Evolutionary conservation across 2,113 vertebrate species (phyloP), one percentile per base, ranked within the genome.

Genomic region (Cryptotis parvus): DNA sequence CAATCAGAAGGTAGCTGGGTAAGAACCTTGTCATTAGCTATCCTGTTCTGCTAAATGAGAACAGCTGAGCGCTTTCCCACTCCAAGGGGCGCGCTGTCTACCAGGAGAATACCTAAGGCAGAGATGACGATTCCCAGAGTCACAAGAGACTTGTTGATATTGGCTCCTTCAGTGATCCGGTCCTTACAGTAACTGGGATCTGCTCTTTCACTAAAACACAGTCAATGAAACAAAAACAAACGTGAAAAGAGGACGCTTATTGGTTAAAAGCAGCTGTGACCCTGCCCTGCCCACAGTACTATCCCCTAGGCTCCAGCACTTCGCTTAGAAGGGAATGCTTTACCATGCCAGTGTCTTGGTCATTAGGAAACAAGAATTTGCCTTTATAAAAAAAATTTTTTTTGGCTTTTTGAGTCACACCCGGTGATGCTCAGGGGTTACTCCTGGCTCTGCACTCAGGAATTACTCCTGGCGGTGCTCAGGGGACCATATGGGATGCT

Each of bases 101-200:
- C 55, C 20, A 73, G 37, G 37, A 80, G 91, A 93, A 91, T 98
- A 99, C 99, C 99, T 94, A 99, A 98, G 86, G 99, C 98, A 58
- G 99, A 99, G 96, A 99, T 99, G 94, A 99, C 99, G 72, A 99
- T 99, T 91, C 99, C 99, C 95, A 99, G 97, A 39, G 99, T 99
- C 93, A 99, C 99, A 89, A 99, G 97, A 18, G 99, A 99, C 96
- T 99, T 99, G 98, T 99, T 99, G 97, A 99, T 99, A 97, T 99
- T 99, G 94, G 99, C 99, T 93, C 99, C 99, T 97, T 99, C 99
- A 0, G 99, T 99, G 95, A 99, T 98, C 94, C 99, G 98, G 68
- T 99, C 98, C 95, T 98, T 98, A 98, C 99, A 99, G 97, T 99
- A 99, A 91, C 98, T 98, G 66, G 99, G 98, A 96, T 99, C 98